A percentile compares a stretch with the other conserved stretches of the same genome.
phyloP scores from a whole-genome alignment of 2,797 vertebrate species.

The Cossypha heuglini region DNA sequence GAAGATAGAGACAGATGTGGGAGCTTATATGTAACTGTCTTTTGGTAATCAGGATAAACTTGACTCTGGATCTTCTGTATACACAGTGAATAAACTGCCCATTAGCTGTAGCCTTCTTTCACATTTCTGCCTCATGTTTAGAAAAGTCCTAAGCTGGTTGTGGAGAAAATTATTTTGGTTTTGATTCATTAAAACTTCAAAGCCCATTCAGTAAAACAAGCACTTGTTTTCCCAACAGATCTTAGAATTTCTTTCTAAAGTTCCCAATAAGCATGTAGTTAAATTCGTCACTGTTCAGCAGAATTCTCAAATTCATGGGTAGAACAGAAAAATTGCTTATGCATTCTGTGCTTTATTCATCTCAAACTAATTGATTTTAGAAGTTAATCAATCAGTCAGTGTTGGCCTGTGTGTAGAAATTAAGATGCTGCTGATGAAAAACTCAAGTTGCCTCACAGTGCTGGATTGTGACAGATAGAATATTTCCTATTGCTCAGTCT shows the following conservation, averaged over 20 bases:
- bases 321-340: not conserved
- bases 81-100: not conserved
- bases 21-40: not conserved
- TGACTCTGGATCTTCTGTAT: not conserved
- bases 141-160: not conserved
- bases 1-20: not conserved
- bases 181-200: not conserved
- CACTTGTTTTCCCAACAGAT: not conserved
- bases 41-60: not conserved
- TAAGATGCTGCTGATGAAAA: not conserved
- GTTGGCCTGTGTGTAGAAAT: not conserved
- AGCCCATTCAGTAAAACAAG: not conserved
- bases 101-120: not conserved
- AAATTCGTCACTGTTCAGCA: not conserved
- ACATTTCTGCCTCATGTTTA: not conserved
- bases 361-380: not conserved
- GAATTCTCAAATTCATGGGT: not conserved
- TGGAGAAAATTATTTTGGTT: not conserved
- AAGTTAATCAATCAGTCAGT: not conserved
- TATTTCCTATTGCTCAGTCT: slow-evolving; percentile 15
- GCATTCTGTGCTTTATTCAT: not conserved
- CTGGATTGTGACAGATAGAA: not conserved
- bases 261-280: not conserved
- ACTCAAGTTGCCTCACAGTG: not conserved
- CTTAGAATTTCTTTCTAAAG: not conserved